These are phyloP conservation scores for Nephrotoma flavescens DNA, from an alignment of 2,888 invertebrate genomes.

Conservation along the genomic window DNA sequence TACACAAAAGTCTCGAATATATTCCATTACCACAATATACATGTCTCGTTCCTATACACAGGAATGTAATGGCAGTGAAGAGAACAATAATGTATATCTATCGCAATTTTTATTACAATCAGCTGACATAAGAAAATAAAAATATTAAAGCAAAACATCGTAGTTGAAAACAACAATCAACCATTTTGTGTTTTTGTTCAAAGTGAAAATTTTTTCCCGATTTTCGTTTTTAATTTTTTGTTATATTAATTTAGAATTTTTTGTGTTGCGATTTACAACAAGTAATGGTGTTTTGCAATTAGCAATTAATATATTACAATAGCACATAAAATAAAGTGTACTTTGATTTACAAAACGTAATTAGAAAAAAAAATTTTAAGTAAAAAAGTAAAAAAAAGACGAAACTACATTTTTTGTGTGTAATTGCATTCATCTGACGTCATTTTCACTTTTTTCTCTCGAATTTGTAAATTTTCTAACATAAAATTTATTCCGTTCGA, in stretches of 20 bases:
- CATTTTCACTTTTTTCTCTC: not conserved
- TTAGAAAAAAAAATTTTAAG: not conserved
- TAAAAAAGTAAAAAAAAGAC: not conserved
- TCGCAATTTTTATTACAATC: not conserved
- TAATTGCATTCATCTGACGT: constrained; percentile 2
- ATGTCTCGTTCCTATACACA: not conserved
- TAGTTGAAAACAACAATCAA: not conserved
- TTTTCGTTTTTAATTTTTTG: not conserved
- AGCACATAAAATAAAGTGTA: not conserved
- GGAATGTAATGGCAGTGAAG: not conserved
- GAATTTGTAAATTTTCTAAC: not conserved
- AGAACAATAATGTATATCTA: not conserved
- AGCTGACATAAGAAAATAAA: not conserved
- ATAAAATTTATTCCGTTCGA: not conserved
- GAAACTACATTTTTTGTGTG: not conserved
- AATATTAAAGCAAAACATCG: not conserved
- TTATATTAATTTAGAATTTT: not conserved
- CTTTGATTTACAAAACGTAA: not conserved
- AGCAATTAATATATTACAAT: not conserved
- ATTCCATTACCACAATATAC: not conserved
- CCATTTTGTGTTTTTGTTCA: not conserved
- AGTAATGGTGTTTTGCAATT: not conserved
- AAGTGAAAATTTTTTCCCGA: not conserved
- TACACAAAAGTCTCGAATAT: not conserved
- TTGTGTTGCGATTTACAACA: not conserved